phyloP scores from a whole-genome alignment of 2,888 invertebrate species.

The Schrankia costaestrigalis region DNA sequence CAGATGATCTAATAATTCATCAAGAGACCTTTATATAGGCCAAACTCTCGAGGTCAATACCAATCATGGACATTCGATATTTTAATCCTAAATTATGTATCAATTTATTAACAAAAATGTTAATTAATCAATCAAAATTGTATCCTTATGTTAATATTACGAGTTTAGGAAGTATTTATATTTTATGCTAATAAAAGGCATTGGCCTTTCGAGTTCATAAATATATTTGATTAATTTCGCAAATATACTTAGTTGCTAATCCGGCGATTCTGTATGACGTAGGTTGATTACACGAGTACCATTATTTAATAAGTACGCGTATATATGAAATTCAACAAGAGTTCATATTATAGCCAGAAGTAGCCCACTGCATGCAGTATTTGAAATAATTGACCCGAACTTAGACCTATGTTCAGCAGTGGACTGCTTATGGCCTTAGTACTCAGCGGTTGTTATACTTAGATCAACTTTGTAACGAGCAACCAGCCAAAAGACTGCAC shows the following conservation, averaged over 20 bases:
- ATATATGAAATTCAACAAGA: no score
- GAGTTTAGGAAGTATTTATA: neutral
- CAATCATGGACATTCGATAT: slow-evolving; percentile 3
- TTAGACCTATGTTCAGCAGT: no score
- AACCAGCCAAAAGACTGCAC: no score
- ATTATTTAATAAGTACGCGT: no score
- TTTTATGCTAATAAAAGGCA: slow-evolving; percentile 8
- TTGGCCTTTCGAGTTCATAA: slow-evolving; percentile 6
- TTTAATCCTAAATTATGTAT: slow-evolving; percentile 7
- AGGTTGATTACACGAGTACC: no score
- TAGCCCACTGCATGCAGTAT: no score
- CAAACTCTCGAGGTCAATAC: slow-evolving; percentile 4
- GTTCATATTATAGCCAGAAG: no score
- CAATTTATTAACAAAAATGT: slow-evolving; percentile 14
- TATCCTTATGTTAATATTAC: slow-evolving; percentile 6
- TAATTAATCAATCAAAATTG: slow-evolving; percentile 8
- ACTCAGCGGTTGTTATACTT: no score
- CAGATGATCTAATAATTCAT: slow-evolving; percentile 6
- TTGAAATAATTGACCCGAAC: no score
- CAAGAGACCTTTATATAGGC: slow-evolving; percentile 9
- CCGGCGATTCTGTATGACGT: no score
- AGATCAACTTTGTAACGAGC: no score
- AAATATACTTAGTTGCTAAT: slow-evolving; percentile 3
- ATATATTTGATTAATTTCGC: neutral
- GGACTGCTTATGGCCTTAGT: no score